Evolutionary conservation across 2,797 vertebrate genomes (phyloP).

Genomic region (Pteropus rufus): DNA sequence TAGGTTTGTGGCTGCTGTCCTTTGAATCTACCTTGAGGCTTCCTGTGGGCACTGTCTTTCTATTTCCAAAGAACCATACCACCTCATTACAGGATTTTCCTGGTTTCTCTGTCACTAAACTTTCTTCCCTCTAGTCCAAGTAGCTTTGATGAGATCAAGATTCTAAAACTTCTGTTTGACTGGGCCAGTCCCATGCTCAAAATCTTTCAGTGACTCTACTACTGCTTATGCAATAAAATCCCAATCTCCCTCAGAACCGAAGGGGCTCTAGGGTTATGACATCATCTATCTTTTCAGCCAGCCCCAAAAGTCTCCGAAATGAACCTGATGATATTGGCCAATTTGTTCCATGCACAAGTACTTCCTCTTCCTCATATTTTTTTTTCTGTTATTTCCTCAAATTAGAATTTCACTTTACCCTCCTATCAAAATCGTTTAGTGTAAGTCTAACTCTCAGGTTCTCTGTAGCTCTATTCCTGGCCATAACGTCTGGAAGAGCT

Average conservation of each 20-base stretch:
- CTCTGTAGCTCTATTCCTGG: background rate
- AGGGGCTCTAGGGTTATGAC: background rate
- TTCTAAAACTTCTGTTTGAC: background rate
- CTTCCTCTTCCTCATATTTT: background rate
- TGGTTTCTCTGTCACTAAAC: background rate
- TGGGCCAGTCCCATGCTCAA: background rate
- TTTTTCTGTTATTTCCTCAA: background rate
- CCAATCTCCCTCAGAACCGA: background rate
- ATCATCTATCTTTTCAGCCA: background rate
- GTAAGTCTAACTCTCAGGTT: background rate
- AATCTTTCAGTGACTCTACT: background rate
- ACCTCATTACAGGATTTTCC: background rate
- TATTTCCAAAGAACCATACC: background rate
- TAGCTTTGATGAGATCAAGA: background rate
- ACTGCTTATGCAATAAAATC: background rate
- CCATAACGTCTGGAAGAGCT: background rate
- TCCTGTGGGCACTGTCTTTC: background rate
- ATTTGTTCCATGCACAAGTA: background rate
- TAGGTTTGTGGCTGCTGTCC: background rate
- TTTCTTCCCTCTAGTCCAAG: background rate
- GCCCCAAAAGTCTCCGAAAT: background rate
- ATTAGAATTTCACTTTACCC: background rate
- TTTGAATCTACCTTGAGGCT: background rate
- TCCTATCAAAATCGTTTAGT: background rate
- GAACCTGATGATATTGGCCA: background rate